Evolutionary conservation across 2,113 vertebrate species (phyloP), one percentile per base, ranked within the genome.

Genomic region (Gobius niger): DNA sequence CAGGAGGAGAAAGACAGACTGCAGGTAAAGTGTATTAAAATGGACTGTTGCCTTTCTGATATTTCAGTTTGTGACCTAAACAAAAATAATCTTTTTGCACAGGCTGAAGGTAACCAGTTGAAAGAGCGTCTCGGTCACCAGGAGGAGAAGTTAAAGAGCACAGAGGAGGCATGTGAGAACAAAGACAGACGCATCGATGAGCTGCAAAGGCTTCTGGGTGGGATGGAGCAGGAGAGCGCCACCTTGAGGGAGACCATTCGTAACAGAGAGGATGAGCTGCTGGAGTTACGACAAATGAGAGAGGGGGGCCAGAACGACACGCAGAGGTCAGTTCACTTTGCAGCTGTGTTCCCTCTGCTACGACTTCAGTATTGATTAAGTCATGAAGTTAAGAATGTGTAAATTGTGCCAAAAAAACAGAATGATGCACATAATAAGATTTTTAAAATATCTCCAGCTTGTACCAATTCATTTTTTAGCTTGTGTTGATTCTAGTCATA

Each of bases 151-250:
- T 78, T 95, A 54, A 87, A 60, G 80, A 86, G 65, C 67, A 90
- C 91, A 0, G 92, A 96, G 76, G 79, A 86, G 68, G 89, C 14
- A 0, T 76, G 70, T 1, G 73, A 80, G 44, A 85, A 84, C 78
- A 95, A 94, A 65, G 94, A 96, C 62, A 10, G 72, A 47, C 91
- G 93, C 42, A 82, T 96, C 0, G 88, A 94, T 0, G 94, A 96
- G 72, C 90, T 98, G 18, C 94, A 94, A 78, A 91, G 93, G 44
- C 83, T 96, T 63, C 75, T 97, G 86, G 79, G 89, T 0, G 94
- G 92, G 41, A 95, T 96, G 95, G 94, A 96, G 88, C 87, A 95
- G 89, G 96, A 98, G 84, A 95, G 94, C 75, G 75, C 91, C 82
- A 74, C 75, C 50, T 88, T 96, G 82, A 82, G 93, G 87, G 90